Evolutionary conservation across 2,797 vertebrate species (phyloP).

Genomic region (Danio jaintianensis): DNA sequence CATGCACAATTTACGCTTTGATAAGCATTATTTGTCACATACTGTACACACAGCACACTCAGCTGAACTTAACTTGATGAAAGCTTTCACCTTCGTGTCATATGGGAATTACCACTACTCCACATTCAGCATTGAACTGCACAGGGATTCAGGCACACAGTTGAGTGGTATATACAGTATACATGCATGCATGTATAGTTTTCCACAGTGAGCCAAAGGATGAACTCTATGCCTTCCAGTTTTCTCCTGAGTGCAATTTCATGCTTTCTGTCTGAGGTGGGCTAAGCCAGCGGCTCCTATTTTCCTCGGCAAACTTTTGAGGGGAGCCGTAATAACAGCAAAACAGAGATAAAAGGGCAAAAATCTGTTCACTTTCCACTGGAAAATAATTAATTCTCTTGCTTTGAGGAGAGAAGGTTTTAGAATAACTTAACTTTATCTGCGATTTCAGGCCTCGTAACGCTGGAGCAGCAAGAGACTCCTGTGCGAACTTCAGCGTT

Average conservation of each 20-base stretch:
- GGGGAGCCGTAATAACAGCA: conserved; percentile 30
- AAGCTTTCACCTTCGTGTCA: conserved; percentile 22
- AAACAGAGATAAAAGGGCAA: conserved; percentile 37
- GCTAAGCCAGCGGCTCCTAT: conserved; percentile 24
- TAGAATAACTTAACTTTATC: conserved; percentile 40
- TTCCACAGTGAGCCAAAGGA: conserved; percentile 1
- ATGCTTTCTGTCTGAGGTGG: conserved; percentile 15
- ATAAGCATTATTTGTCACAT: conserved; percentile 3
- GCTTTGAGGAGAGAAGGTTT: conserved; percentile 36
- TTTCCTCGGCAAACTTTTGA: conserved; percentile 26
- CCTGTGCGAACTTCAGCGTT: conserved; percentile 12
- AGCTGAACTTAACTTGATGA: conserved; percentile 3
- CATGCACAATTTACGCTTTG: neutral
- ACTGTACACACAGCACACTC: neutral
- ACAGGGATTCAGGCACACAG: neutral
- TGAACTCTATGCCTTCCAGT: conserved; percentile 16
- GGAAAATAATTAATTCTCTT: conserved; percentile 43
- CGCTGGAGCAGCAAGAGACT: neutral
- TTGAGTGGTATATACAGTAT: neutral
- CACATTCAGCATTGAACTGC: conserved; percentile 15
- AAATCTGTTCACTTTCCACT: conserved; percentile 23
- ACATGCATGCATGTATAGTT: conserved; percentile 8
- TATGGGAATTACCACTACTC: conserved; percentile 33
- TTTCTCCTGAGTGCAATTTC: conserved; percentile 26
- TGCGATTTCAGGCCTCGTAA: conserved; percentile 39